phyloP scores from a whole-genome alignment of 2,797 vertebrate genomes.

The Manis javanica region DNA sequence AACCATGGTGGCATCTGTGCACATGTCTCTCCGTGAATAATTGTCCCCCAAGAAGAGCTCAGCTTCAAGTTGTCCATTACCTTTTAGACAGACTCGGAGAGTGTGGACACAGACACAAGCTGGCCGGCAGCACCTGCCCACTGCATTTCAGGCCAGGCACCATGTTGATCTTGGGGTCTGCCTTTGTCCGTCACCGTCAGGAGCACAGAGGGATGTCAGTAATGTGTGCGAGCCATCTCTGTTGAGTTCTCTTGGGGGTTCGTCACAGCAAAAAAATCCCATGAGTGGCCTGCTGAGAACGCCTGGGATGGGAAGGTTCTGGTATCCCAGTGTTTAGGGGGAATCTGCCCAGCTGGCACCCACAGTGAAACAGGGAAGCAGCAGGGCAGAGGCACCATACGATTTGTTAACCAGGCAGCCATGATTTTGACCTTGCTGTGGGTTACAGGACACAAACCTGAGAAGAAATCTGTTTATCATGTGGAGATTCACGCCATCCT shows the following conservation, averaged over 20 bases:
- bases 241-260: slow-evolving; percentile 12
- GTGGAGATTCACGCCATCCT: slow-evolving; percentile 86
- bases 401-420: slow-evolving; percentile 84
- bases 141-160: not conserved
- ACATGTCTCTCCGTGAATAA: not conserved
- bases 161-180: not conserved
- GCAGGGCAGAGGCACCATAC: slow-evolving; percentile 48
- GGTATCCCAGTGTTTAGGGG: not conserved
- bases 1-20: not conserved
- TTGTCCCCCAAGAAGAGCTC: not conserved
- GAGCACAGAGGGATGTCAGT: not conserved
- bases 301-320: not conserved
- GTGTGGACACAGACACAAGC: not conserved
- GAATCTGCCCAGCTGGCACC: slow-evolving; percentile 79
- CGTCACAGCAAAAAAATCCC: not conserved
- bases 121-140: rapidly evolving
- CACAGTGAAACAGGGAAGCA: slow-evolving; percentile 69
- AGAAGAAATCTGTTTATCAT: slow-evolving; percentile 90
- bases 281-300: not conserved
- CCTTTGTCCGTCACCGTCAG: slow-evolving; percentile 56
- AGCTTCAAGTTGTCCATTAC: not conserved
- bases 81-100: not conserved
- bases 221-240: slow-evolving; percentile 20
- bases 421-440: slow-evolving; percentile 88
- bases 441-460: slow-evolving; percentile 90